Evolutionary conservation across 1,140 invertebrate species (phyloP).

Genomic region (Tetragnatha versicolor): DNA sequence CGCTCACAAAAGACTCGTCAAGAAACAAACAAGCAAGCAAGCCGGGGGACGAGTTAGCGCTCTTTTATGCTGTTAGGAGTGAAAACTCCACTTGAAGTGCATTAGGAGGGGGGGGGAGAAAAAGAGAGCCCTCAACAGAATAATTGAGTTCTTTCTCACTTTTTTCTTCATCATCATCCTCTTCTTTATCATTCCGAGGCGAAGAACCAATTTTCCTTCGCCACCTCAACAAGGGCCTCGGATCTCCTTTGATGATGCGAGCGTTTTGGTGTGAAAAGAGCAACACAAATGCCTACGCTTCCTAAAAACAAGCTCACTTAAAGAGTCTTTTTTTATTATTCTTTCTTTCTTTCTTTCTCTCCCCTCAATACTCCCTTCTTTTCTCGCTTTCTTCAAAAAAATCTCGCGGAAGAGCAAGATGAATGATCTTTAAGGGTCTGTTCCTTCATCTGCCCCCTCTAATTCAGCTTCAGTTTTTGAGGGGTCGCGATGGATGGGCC

Average conservation of each 20-base stretch:
- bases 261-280: constrained; percentile 48
- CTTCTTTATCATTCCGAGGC: constrained; percentile 36
- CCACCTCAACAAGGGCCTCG: constrained; percentile 39
- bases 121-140: constrained; percentile 5
- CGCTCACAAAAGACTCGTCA: not conserved
- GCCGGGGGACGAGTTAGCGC: constrained; percentile 13
- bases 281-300: constrained; percentile 43
- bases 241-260: constrained; percentile 31
- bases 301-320: constrained; percentile 48
- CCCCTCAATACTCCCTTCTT: not conserved
- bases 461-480: constrained; percentile 6
- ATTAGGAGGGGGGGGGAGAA: constrained; percentile 26
- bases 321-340: not conserved
- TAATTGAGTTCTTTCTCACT: constrained; percentile 50
- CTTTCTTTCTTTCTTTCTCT: not conserved
- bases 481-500: constrained; percentile 2
- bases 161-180: constrained; percentile 36
- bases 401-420: constrained; percentile 3
- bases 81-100: constrained; percentile 37
- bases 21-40: not conserved
- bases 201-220: constrained; percentile 44
- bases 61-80: constrained; percentile 38
- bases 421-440: constrained; percentile 33
- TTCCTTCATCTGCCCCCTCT: constrained; percentile 25
- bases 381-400: constrained; percentile 25